Base-by-base conservation (phyloP, 2,888 invertebrate species). In the Heliconius ismenius region DNA sequence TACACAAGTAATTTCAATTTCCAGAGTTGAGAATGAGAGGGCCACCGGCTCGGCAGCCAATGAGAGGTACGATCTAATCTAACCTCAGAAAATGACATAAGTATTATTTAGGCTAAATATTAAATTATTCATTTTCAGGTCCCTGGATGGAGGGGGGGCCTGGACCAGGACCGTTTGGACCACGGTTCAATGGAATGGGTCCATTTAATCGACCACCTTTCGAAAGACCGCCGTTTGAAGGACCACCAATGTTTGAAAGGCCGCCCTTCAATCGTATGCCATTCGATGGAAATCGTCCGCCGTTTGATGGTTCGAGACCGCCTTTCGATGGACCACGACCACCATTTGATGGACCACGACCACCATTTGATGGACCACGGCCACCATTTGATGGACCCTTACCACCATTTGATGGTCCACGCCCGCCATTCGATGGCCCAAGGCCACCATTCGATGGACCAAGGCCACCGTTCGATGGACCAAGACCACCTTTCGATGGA, bases 1-100 rank as follows among this genome's bases (percentile, higher is more conserved):
- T 78, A 81, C 79, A 85, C 83, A 82, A 80, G 79, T 76, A 79
- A 81, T 89, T 90, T 90, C 82, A 82, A 85, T 89, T 93, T 92
- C 75, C 93, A 93, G 94, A 94, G 81, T 85, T 92, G 84, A 88
- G 93, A 90, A 91, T 94, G 92, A 89, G 94, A 86, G 92, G 92
- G 81, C 91, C 91, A 75, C 91, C 90, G 83, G 80, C 80, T 78
- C 86, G 91, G 79, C 90, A 86, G 81, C 90, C 90, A 75, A 86
- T 91, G 86, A 86, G 90, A 92, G 92, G 93, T 91, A 91, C 84
- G 89, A 76, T 75, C 72, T 68, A 64, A 54, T 77, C 76, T 73
- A 76, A 62, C 62, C 65, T 77, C 73, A 36, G n/a, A 28, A 24
- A 13, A 26, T 18, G 7, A 9, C 32, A 49, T 63, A 24, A 28